Evolutionary conservation across 2,888 invertebrate genomes (phyloP).

Genomic region (Creontiades dilutus): DNA sequence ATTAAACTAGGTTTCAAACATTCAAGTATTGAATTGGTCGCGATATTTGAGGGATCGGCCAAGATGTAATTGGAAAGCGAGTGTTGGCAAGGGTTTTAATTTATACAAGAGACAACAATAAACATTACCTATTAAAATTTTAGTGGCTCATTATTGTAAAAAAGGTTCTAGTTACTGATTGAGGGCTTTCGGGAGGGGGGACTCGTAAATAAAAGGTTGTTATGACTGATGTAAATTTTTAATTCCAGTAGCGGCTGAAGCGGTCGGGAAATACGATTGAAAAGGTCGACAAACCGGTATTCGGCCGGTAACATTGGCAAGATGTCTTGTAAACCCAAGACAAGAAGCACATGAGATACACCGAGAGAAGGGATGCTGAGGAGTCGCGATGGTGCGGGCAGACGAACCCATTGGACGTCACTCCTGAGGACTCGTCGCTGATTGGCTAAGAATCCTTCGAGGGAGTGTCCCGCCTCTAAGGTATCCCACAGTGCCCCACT

Average conservation of each 20-base stretch:
- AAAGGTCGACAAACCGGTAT: constrained; percentile 69
- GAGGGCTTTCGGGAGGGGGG: neutral
- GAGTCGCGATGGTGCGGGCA: constrained; percentile 57
- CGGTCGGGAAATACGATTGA: constrained; percentile 56
- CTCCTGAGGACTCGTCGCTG: neutral
- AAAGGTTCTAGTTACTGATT: neutral
- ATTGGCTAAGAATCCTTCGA: constrained; percentile 49
- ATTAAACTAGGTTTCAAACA: neutral
- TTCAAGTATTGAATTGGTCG: neutral
- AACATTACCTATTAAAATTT: neutral
- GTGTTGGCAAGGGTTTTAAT: neutral
- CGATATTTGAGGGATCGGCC: neutral
- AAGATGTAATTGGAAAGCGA: constrained; percentile 1
- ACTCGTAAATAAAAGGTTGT: constrained; percentile 32
- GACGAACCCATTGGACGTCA: constrained; percentile 28
- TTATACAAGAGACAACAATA: neutral
- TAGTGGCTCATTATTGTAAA: constrained; percentile 4
- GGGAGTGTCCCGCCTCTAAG: neutral
- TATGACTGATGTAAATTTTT: constrained; percentile 47
- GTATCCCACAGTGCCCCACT: constrained; percentile 43
- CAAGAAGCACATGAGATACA: constrained; percentile 49
- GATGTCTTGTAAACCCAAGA: constrained; percentile 60
- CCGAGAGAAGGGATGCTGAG: constrained; percentile 47
- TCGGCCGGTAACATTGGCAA: constrained; percentile 50
- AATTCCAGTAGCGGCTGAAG: constrained; percentile 58